Conservation (phyloP, 2,113 vertebrate species). For the Indri indri region DNA sequence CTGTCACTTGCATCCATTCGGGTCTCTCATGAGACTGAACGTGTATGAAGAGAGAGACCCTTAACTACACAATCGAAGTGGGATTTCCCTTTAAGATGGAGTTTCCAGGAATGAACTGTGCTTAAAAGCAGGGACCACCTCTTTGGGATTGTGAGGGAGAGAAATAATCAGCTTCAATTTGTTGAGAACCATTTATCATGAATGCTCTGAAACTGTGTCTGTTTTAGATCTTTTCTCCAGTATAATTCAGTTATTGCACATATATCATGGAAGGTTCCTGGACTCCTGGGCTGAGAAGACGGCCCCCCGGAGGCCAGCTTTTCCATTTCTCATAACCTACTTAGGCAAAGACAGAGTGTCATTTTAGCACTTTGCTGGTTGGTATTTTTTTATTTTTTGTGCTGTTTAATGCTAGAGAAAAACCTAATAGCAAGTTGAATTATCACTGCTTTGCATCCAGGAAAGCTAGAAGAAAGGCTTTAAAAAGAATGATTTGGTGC, state of each 20-base stretch:
- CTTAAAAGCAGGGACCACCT: conserved; percentile 49
- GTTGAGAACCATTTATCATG: conserved; percentile 60
- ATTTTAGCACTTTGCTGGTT: conserved; percentile 57
- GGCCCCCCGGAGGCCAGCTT: background rate
- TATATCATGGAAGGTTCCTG: conserved; percentile 38
- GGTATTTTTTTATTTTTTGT: conserved; percentile 16
- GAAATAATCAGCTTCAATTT: conserved; percentile 56
- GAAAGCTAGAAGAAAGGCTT: background rate
- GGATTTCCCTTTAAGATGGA: conserved; percentile 10
- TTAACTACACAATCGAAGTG: background rate
- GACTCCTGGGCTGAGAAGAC: conserved; percentile 20
- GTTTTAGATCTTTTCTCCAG: conserved; percentile 51
- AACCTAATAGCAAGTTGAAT: conserved; percentile 30
- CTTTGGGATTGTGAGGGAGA: background rate
- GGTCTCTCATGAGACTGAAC: background rate
- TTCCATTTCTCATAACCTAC: conserved; percentile 35
- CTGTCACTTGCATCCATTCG: background rate
- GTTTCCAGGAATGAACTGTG: conserved; percentile 59
- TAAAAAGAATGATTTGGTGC: background rate
- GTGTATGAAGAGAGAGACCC: background rate
- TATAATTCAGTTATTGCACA: conserved; percentile 53
- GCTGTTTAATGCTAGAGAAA: conserved; percentile 45
- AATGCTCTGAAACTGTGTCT: background rate
- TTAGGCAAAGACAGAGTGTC: conserved; percentile 48
- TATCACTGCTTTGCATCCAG: background rate